These are phyloP conservation scores for Trogon melanurus DNA, from an alignment of 2,113 vertebrate species.

Conservation along the genomic window DNA sequence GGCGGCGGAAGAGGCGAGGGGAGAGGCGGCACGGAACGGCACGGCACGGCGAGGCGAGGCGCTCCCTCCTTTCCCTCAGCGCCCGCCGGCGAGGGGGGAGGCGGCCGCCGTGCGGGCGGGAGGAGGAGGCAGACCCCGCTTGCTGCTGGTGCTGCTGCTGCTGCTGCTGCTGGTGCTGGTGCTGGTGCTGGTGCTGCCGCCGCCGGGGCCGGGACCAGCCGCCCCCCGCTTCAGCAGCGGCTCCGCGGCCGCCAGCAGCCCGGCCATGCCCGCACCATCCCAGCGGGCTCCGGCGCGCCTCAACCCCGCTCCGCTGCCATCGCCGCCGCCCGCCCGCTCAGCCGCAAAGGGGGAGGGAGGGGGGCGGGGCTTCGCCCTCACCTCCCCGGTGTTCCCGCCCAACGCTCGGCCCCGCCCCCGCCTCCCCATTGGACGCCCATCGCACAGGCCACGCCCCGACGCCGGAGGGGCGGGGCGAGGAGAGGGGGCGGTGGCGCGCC, in stretches of 20 bases:
- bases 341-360: background rate
- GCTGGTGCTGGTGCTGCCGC: background rate
- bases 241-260: conserved; percentile 14
- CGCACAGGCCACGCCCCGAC: background rate
- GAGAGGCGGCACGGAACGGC: background rate
- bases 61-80: background rate
- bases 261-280: conserved; percentile 65
- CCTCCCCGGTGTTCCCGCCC: conserved; percentile 60
- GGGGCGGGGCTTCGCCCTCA: conserved; percentile 68
- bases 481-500: too few relatives aligned
- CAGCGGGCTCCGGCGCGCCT: background rate
- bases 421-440: conserved; percentile 49
- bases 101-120: background rate
- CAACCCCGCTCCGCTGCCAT: conserved; percentile 26
- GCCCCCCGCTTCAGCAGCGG: conserved; percentile 8
- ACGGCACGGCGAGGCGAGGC: background rate
- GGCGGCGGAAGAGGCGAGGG: conserved; percentile 67
- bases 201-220: conserved; percentile 41
- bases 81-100: background rate
- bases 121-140: background rate
- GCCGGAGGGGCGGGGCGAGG: background rate
- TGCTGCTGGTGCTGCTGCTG: background rate
- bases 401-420: conserved; percentile 40
- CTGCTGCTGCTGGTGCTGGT: background rate
- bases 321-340: conserved; percentile 18